A percentile compares a stretch with the other conserved stretches of the same genome.
phyloP scores from a whole-genome alignment of 2,888 invertebrate species.

The Heliconius ethilla region DNA sequence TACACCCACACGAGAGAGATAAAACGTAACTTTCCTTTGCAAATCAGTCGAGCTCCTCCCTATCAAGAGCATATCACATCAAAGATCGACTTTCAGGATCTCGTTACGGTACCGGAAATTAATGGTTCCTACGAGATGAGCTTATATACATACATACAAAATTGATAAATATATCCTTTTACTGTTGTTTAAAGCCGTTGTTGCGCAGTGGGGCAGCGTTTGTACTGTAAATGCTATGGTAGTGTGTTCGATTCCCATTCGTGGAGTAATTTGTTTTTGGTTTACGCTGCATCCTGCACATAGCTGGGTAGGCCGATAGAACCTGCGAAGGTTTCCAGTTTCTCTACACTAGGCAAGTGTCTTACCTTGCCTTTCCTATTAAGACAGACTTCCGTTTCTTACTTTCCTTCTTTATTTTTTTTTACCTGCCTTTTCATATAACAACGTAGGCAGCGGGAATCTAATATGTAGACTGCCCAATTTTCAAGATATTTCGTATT shows the following conservation, averaged over 20 bases:
- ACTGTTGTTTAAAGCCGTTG: background rate
- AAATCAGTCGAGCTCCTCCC: slow-evolving; percentile 22
- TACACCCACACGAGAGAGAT: background rate
- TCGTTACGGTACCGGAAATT: slow-evolving; percentile 50
- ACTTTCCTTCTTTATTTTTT: too few relatives aligned
- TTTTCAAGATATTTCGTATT: too few relatives aligned
- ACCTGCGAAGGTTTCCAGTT: background rate
- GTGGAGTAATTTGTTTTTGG: background rate
- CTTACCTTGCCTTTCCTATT: too few relatives aligned
- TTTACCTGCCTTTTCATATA: too few relatives aligned
- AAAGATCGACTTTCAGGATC: slow-evolving; percentile 46
- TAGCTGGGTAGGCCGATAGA: background rate
- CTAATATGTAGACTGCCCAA: too few relatives aligned
- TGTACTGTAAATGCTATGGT: background rate
- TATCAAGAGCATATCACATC: slow-evolving; percentile 33
- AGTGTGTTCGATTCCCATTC: background rate
- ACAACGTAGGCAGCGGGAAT: too few relatives aligned
- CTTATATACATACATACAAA: slow-evolving; percentile 19
- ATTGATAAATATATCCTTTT: too few relatives aligned
- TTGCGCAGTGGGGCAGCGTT: background rate
- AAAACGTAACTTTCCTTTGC: slow-evolving; percentile 16
- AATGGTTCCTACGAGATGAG: slow-evolving; percentile 44
- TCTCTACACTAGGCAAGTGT: rapidly evolving
- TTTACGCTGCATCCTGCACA: too few relatives aligned
- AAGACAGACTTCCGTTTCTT: too few relatives aligned